These are phyloP conservation scores for Petrosia ficiformis DNA, from an alignment of 37 sponge, comb jelly and placozoan genomes.

Conservation along the genomic window DNA sequence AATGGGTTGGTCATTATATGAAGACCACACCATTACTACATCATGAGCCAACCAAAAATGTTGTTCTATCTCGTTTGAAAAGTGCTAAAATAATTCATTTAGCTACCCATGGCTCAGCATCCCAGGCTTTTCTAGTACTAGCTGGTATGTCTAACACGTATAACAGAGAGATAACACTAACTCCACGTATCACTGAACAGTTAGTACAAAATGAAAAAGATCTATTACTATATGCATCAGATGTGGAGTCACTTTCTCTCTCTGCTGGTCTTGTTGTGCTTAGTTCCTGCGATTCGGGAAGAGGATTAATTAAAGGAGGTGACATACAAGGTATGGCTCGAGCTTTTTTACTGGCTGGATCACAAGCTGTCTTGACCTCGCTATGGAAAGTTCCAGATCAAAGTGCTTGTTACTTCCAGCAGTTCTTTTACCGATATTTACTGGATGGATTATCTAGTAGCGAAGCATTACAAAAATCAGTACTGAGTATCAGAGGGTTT, in stretches of 20 bases:
- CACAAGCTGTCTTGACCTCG: constrained; percentile 67
- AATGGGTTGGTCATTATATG: constrained; percentile 48
- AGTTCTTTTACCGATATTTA: constrained; percentile 70
- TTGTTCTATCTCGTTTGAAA: constrained; percentile 35
- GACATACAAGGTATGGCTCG: constrained; percentile 73
- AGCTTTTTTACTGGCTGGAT: constrained; percentile 76
- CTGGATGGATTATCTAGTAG: constrained; percentile 42
- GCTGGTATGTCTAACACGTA: constrained; percentile 7
- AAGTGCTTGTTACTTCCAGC: constrained; percentile 69
- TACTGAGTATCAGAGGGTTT: constrained; percentile 63
- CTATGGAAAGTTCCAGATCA: constrained; percentile 76
- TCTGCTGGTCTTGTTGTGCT: constrained; percentile 66
- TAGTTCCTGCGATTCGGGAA: constrained; percentile 57
- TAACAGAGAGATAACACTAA: neutral
- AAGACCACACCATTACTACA: constrained; percentile 50
- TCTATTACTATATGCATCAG: constrained; percentile 50
- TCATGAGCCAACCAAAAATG: constrained; percentile 65
- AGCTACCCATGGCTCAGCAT: constrained; percentile 71
- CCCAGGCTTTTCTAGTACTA: constrained; percentile 59
- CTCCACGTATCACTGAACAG: neutral
- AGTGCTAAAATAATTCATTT: constrained; percentile 69
- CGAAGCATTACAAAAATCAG: constrained; percentile 70
- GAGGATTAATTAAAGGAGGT: constrained; percentile 52
- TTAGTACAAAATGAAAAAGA: constrained; percentile 10
- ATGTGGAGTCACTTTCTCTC: constrained; percentile 58